A percentile compares a stretch with the other conserved stretches of the same genome.
These are phyloP conservation scores for Noctua janthe DNA, from an alignment of 2,888 invertebrate genomes.

Conservation along the genomic window DNA sequence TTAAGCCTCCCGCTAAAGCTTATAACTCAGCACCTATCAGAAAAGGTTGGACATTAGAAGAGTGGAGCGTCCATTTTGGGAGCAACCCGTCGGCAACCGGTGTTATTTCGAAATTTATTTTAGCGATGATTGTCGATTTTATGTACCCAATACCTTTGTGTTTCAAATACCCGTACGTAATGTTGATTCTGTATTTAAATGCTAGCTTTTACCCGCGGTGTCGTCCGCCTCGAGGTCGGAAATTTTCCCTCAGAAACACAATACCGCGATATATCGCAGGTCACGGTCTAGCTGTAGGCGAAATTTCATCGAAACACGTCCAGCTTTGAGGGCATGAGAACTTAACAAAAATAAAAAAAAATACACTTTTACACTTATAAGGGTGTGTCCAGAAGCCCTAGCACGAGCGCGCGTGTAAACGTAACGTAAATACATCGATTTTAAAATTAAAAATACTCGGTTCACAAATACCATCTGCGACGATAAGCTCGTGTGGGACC, in stretches of 20 bases:
- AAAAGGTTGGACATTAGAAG: slow-evolving; percentile 64
- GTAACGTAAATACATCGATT: no score
- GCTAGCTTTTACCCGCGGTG: background rate
- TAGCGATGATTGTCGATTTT: slow-evolving; percentile 66
- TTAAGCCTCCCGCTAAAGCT: background rate
- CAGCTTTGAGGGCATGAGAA: no score
- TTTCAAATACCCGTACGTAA: slow-evolving; percentile 12
- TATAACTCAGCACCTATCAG: slow-evolving; percentile 19
- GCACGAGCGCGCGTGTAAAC: no score
- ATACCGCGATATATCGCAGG: background rate
- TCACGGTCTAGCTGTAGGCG: no score
- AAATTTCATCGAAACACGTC: no score
- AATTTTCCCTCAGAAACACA: background rate
- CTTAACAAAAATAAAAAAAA: no score
- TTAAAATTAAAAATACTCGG: no score
- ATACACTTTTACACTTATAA: no score
- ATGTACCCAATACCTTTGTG: slow-evolving; percentile 37
- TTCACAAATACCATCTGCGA: no score
- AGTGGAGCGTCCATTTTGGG: slow-evolving; percentile 54
- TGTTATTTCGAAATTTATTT: slow-evolving; percentile 70
- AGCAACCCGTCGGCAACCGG: slow-evolving; percentile 46
- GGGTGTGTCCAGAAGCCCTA: no score
- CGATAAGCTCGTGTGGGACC: no score
- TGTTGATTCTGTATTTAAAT: background rate
- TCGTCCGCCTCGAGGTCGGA: background rate